Evolutionary conservation across 1,140 invertebrate species (phyloP), one percentile per base, ranked within the genome.

Genomic region (Meloidogyne hapla): DNA sequence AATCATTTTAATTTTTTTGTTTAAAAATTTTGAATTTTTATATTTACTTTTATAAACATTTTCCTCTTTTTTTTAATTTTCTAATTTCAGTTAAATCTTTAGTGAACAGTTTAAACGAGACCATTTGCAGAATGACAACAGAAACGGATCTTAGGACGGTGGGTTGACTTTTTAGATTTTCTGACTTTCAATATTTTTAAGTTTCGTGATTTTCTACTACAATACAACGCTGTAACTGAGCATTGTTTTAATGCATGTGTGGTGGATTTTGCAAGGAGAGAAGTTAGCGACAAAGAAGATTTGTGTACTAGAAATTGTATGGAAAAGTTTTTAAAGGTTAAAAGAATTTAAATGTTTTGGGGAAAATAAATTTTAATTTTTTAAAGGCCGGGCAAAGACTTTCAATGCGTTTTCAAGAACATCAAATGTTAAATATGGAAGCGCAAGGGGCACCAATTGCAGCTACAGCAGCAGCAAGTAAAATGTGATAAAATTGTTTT

Each of bases 201-300:
- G 21, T 85, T 85, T 61, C 73, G 80, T 10, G 84, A 87, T n/a
- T 87, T 85, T 74, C 76, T 85, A 12, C 75, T 83, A 65, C 85
- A 85, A 68, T 85, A 85, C 72, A 85, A 85, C 56, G 61, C 38
- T n/a, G 84, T 85, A 23, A 87, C 82, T 6, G 84, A 85, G 45
- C 77, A 78, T 48, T 85, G 84, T 69, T 85, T 85, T 62, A 74
- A 48, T 8, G 45, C 82, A 13, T 85, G 84, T 64, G 80, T 85
- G 33, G 65, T 66, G 3, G 84, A 85, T 71, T 83, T 85, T 75
- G 83, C 79, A 28, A 63, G 66, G 21, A 66, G 83, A 76, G 77
- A 73, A 9, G 83, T 84, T 0, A 83, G 70, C 56, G 83, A 85
- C 21, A 84, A 84, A 66, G 83, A 84, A 61, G 81, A 86, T 23